Conservation (phyloP, 2,888 invertebrate genomes). For the Diploptera punctata region DNA sequence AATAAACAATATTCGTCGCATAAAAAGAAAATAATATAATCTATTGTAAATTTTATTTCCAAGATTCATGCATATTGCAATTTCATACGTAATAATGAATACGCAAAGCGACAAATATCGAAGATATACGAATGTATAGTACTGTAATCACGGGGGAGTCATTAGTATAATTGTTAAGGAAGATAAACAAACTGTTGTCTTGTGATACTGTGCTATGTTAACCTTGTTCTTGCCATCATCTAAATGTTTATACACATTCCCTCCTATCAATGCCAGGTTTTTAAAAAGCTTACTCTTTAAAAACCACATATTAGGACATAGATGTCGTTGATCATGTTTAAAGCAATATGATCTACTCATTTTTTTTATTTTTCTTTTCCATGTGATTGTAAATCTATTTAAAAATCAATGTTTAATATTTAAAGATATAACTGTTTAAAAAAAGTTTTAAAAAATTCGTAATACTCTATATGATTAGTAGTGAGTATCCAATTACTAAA, state of each 20-base stretch:
- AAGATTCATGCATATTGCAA: no score
- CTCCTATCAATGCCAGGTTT: not conserved
- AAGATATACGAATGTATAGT: no score
- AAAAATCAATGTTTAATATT: conserved; percentile 15
- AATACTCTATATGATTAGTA: conserved; percentile 36
- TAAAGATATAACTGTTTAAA: not conserved
- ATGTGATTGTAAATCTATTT: conserved; percentile 22
- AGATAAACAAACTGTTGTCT: conserved; percentile 9
- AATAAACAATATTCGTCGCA: no score
- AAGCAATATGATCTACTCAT: conserved; percentile 28
- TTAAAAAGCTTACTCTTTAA: conserved; percentile 4
- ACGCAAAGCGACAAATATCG: no score
- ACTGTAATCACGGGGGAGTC: conserved; percentile 16
- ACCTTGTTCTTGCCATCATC: not conserved
- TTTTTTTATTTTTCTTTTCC: no score
- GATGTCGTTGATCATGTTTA: conserved; percentile 11
- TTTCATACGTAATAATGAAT: no score
- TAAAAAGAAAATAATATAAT: no score
- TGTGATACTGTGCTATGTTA: conserved; percentile 29
- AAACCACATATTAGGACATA: not conserved
- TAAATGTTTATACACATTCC: conserved; percentile 25
- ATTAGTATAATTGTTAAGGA: conserved; percentile 3
- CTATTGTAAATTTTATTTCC: no score
- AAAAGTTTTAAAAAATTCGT: not conserved
- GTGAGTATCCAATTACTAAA: conserved; percentile 18